A percentile compares a stretch with the other conserved stretches of the same genome.
Evolutionary conservation across 2,888 invertebrate species (phyloP).

Genomic region (Gastrophysa polygoni): DNA sequence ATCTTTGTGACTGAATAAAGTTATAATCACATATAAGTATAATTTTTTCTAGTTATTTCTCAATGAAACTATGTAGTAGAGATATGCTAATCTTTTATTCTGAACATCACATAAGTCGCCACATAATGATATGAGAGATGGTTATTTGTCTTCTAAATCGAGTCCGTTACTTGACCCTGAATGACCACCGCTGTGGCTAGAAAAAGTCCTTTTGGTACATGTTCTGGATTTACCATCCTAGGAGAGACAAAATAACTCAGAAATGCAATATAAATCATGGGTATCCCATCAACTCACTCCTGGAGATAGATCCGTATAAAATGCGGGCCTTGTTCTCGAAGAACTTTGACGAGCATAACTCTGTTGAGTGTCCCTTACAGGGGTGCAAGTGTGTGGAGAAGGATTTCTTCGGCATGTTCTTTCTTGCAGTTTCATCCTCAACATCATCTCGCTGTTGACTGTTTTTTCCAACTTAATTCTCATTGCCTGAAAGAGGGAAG

Average conservation of each 20-base stretch:
- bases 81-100: slow-evolving; percentile 1
- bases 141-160: slow-evolving; percentile 7
- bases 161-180: slow-evolving; percentile 4
- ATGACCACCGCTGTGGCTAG: neutral
- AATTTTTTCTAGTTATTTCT: too few species aligned
- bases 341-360: neutral
- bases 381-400: slow-evolving; percentile 18
- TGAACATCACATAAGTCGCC: neutral
- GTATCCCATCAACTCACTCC: neutral
- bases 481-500: slow-evolving; percentile 27
- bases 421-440: slow-evolving; percentile 31
- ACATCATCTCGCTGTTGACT: slow-evolving; percentile 30
- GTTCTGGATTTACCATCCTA: neutral
- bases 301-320: slow-evolving; percentile 11
- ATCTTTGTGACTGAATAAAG: too few species aligned
- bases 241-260: neutral
- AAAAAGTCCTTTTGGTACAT: neutral
- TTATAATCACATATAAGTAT: too few species aligned
- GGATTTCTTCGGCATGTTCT: slow-evolving; percentile 9
- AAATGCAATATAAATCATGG: too few species aligned
- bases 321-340: neutral
- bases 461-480: slow-evolving; percentile 33
- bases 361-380: slow-evolving; percentile 31
- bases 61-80: neutral
- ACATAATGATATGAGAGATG: neutral